Evolutionary conservation across 2,113 vertebrate genomes (phyloP).

Genomic region (Sorex araneus): DNA sequence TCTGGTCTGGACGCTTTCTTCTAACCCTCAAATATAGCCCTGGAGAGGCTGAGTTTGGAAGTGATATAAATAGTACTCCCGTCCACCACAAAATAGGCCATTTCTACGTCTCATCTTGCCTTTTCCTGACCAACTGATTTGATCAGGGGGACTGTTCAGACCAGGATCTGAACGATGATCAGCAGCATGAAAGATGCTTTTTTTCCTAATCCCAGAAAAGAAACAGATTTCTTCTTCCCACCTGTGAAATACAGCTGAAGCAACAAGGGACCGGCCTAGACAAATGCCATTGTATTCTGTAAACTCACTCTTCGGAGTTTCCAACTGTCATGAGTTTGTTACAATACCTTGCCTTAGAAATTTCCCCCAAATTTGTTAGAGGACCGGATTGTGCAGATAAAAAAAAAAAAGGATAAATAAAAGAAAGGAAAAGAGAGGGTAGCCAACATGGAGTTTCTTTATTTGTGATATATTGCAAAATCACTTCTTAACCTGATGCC

Average conservation of each 20-base stretch:
- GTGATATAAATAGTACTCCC: slow-evolving; percentile 74
- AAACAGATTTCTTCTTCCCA: background rate
- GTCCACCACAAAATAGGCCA: slow-evolving; percentile 74
- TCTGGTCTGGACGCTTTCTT: slow-evolving; percentile 74
- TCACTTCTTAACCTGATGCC: slow-evolving; percentile 63
- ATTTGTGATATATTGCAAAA: slow-evolving; percentile 79
- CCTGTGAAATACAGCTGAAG: slow-evolving; percentile 33
- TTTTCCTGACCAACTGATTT: background rate
- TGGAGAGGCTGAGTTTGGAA: slow-evolving; percentile 70
- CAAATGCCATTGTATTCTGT: slow-evolving; percentile 51
- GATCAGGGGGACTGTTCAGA: slow-evolving; percentile 37
- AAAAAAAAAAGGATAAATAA: slow-evolving; percentile 16
- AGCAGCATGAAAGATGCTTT: background rate
- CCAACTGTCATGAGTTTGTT: background rate
- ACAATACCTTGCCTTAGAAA: slow-evolving; percentile 59
- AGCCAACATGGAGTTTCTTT: slow-evolving; percentile 20
- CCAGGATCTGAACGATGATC: slow-evolving; percentile 56
- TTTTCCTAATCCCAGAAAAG: slow-evolving; percentile 41
- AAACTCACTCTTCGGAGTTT: slow-evolving; percentile 58
- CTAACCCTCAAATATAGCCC: slow-evolving; percentile 73
- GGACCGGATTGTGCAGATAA: slow-evolving; percentile 56
- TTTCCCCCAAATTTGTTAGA: slow-evolving; percentile 45
- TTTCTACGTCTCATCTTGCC: slow-evolving; percentile 31
- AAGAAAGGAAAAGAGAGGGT: background rate
- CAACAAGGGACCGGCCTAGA: background rate